Conservation (phyloP, 2,888 invertebrate genomes). For the Fabriciana adippe region DNA sequence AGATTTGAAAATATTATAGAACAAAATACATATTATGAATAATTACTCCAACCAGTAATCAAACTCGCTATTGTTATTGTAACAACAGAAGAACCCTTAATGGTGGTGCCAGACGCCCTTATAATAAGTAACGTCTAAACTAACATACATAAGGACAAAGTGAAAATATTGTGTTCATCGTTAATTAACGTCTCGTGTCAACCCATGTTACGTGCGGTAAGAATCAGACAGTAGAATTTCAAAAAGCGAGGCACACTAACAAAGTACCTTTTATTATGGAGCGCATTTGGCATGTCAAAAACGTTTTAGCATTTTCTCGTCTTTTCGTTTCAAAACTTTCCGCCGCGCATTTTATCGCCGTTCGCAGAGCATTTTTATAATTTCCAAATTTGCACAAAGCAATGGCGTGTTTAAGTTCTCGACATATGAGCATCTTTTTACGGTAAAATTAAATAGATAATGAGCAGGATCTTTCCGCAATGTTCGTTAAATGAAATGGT, state of each 20-base stretch:
- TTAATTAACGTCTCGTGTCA: conserved; percentile 8
- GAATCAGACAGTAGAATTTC: neutral
- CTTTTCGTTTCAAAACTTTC: neutral
- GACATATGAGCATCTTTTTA: conserved; percentile 2
- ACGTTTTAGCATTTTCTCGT: conserved; percentile 13
- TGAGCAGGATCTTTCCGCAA: neutral
- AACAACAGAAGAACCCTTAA: no score
- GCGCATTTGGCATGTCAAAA: conserved; percentile 17
- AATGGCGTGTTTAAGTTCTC: conserved; percentile 16
- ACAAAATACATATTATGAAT: neutral
- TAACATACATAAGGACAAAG: neutral
- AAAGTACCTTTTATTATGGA: conserved; percentile 3
- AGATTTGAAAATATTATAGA: neutral
- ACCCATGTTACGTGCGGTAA: neutral
- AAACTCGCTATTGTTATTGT: no score
- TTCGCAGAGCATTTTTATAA: conserved; percentile 8
- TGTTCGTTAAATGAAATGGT: no score
- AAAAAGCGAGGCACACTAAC: neutral
- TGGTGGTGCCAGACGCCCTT: no score
- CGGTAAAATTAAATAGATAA: neutral
- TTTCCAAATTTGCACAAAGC: conserved; percentile 13
- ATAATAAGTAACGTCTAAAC: neutral
- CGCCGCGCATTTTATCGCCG: neutral
- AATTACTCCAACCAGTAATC: neutral
- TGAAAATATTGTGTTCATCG: neutral